These are phyloP conservation scores for Ophraella communa DNA, from an alignment of 2,888 invertebrate species.

Conservation along the genomic window DNA sequence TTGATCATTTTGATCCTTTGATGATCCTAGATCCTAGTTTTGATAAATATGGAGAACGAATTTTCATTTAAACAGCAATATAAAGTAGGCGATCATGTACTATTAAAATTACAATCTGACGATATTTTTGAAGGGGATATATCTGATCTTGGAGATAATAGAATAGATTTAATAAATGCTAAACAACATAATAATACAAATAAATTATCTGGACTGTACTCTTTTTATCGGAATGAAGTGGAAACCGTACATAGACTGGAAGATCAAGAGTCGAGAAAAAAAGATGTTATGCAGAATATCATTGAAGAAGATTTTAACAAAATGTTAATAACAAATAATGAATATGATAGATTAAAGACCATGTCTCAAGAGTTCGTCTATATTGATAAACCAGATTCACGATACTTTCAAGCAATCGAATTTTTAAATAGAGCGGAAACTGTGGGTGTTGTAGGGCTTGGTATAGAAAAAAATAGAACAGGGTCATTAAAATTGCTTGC, in stretches of 20 bases:
- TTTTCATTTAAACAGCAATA: slow-evolving; percentile 32
- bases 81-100: slow-evolving; percentile 34
- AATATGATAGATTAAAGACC: slow-evolving; percentile 40
- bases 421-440: slow-evolving; percentile 38
- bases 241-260: slow-evolving; percentile 30
- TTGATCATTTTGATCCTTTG: background rate
- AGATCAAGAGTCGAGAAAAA: slow-evolving; percentile 22
- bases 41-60: slow-evolving; percentile 20
- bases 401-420: slow-evolving; percentile 41
- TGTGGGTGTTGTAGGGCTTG: slow-evolving; percentile 37
- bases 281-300: background rate
- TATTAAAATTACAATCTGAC: slow-evolving; percentile 36
- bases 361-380: slow-evolving; percentile 36
- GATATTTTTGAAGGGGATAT: slow-evolving; percentile 43
- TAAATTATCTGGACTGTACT: slow-evolving; percentile 35
- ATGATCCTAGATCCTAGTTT: background rate
- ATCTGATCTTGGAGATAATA: slow-evolving; percentile 36
- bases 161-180: slow-evolving; percentile 35
- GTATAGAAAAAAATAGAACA: slow-evolving; percentile 35
- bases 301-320: slow-evolving; percentile 13
- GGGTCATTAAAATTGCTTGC: slow-evolving; percentile 32
- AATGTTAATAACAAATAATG: slow-evolving; percentile 38
- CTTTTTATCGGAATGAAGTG: slow-evolving; percentile 42
- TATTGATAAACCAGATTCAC: slow-evolving; percentile 39
- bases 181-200: slow-evolving; percentile 41